Evolutionary conservation across 2,113 vertebrate genomes (phyloP).

Genomic region (Antechinus stuartii): DNA sequence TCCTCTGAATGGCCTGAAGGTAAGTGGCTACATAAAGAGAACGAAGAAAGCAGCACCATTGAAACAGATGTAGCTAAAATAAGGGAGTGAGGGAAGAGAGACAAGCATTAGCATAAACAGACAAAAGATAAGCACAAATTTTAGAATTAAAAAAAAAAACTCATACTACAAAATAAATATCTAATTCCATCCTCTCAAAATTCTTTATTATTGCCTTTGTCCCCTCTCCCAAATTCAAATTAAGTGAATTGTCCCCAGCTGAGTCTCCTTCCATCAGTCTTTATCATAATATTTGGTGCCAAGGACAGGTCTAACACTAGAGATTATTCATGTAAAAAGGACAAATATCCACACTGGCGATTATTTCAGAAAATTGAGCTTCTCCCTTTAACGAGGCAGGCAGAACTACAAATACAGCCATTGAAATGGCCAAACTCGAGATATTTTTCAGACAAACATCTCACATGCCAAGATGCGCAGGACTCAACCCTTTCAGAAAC

Average conservation of each 20-base stretch:
- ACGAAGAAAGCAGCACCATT: slow-evolving; percentile 93
- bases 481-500: not conserved
- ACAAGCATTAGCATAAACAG: not conserved
- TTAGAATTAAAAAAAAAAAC: not conserved
- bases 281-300: not conserved
- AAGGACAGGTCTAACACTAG: not conserved
- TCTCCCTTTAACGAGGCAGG: slow-evolving; percentile 16
- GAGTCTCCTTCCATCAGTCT: not conserved
- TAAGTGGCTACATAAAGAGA: slow-evolving; percentile 79
- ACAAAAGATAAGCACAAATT: not conserved
- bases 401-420: slow-evolving; percentile 38
- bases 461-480: not conserved
- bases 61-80: slow-evolving; percentile 81
- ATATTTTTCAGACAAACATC: not conserved
- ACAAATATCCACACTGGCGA: slow-evolving; percentile 32
- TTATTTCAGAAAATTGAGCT: slow-evolving; percentile 55
- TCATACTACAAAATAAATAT: not conserved
- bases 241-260: not conserved
- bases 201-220: not conserved
- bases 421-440: slow-evolving; percentile 7
- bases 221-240: slow-evolving; percentile 25
- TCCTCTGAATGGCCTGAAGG: slow-evolving; percentile 82
- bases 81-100: not conserved
- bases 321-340: not conserved
- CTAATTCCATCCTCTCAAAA: slow-evolving; percentile 15